Conservation (phyloP, 30 jellyfish, hydroid and myxozoan species). For the Euphysa ruthae region DNA sequence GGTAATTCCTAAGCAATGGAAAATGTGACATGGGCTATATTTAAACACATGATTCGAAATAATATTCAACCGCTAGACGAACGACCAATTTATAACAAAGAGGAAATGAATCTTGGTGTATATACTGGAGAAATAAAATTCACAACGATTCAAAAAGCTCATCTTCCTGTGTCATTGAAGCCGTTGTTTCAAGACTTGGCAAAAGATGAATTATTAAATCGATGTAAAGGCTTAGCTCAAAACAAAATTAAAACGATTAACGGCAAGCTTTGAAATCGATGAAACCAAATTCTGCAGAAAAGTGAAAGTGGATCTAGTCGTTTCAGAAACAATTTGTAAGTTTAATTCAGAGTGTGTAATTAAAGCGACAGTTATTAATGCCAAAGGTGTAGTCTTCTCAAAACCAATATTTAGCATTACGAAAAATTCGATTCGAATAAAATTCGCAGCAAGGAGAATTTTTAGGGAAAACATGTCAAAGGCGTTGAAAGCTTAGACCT, state of each 20-base stretch:
- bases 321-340: background rate
- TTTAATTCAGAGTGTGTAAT: conserved; percentile 1
- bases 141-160: background rate
- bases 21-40: too few species aligned
- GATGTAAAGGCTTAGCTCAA: conserved; percentile 8
- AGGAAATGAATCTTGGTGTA: background rate
- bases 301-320: conserved; percentile 6
- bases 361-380: too few species aligned
- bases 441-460: too few species aligned
- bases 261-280: background rate
- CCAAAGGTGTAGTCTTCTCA: too few species aligned
- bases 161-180: background rate
- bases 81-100: background rate
- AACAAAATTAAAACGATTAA: conserved; percentile 3
- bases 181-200: background rate
- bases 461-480: too few species aligned
- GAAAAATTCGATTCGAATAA: too few species aligned
- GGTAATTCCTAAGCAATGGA: conserved; percentile 4
- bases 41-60: too few species aligned
- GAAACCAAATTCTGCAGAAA: background rate
- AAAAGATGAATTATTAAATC: background rate
- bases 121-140: background rate
- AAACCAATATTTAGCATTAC: too few species aligned
- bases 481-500: too few species aligned
- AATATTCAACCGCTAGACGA: background rate